phyloP scores from a whole-genome alignment of 30 jellyfish, hydroid and myxozoan species.

The Cassiopea xamachana region DNA sequence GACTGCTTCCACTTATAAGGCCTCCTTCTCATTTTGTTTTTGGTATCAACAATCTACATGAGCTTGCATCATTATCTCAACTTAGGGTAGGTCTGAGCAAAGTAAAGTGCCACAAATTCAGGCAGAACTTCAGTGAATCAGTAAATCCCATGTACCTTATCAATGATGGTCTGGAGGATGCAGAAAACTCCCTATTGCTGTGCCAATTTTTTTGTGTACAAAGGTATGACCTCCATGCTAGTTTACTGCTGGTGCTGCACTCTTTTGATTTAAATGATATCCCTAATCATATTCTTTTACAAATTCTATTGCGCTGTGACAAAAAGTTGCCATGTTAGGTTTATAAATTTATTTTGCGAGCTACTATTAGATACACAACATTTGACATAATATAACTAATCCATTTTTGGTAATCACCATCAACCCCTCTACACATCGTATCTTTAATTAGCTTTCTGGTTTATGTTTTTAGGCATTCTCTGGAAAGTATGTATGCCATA shows the following conservation, averaged over 20 bases:
- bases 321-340: neutral
- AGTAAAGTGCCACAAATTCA: conserved; percentile 22
- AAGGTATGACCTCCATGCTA: neutral
- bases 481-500: conserved; percentile 2
- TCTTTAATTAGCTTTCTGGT: neutral
- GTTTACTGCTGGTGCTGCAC: conserved; percentile 4
- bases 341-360: neutral
- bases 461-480: neutral
- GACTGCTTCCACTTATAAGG: conserved; percentile 18
- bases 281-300: neutral
- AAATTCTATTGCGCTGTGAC: neutral
- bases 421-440: neutral
- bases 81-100: conserved; percentile 23
- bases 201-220: neutral
- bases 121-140: conserved; percentile 9
- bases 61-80: conserved; percentile 7
- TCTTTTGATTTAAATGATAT: neutral
- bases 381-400: conserved; percentile 2
- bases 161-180: conserved; percentile 28
- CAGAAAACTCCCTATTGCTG: conserved; percentile 13
- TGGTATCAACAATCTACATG: conserved; percentile 4
- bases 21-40: conserved; percentile 18
- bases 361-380: neutral
- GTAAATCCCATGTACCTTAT: conserved; percentile 12
- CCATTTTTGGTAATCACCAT: neutral